Evolutionary conservation across 2,888 invertebrate genomes (phyloP), one percentile per base, ranked within the genome.

Genomic region (Pseudanteris insignis): DNA sequence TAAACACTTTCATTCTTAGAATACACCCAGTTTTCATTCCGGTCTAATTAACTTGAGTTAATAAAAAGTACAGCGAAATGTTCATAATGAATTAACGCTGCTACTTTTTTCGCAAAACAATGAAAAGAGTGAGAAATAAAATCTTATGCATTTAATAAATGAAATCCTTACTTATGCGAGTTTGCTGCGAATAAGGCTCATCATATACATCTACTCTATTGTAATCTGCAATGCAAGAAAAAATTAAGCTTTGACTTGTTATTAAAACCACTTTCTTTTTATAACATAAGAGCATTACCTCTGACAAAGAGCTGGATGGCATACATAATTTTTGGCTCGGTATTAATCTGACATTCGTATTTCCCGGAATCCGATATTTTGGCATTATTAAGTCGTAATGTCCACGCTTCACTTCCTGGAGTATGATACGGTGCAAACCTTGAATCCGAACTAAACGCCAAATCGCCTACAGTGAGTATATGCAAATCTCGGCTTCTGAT

Each of bases 341-440:
- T 88, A 81, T 89, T 89, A 71, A 89, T 85, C 81, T 89, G 89
- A 72, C 89, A 89, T 82, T 89, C 89, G 81, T 89, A 89, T 64
- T 84, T 84, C 61, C 89, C 90, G 1, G 85, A 81, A 79, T 89
- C 89, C 12, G 81, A 70, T 43, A 80, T 73, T 58, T 84, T 84
- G 58, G 86, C 84, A n/a, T 83, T 83, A 67, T 83, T 83, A 65
- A 89, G 83, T 68, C 83, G 81, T 67, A 90, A 82, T 51, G 86
- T 83, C 83, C 86, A 86, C 59, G 84, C 84, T 54, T 84, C 84
- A 60, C 82, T 82, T 37, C 79, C 81, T 14, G 79, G 77, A 33
- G 81, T 79, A 67, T 83, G 83, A 29, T 84, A 82, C 2, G 85
- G 84, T 26, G 85, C 83, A 69, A 89, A 88, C 59, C 90, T 84